These are phyloP conservation scores for Helarctos malayanus DNA, from an alignment of 2,797 vertebrate genomes.

Conservation along the genomic window DNA sequence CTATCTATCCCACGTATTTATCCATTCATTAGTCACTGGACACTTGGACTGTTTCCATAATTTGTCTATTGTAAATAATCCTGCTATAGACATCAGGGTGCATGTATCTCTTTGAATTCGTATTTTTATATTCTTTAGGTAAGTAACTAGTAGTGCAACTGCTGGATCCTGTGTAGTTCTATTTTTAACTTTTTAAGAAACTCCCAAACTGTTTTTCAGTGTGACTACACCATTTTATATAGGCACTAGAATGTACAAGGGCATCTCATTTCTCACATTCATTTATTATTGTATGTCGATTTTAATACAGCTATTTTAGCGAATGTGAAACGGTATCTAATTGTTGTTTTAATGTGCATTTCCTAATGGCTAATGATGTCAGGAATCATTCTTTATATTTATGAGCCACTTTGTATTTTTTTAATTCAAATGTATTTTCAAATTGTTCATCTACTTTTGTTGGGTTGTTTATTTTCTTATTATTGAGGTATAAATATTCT, in stretches of 20 bases:
- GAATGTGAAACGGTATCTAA: neutral
- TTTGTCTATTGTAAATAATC: neutral
- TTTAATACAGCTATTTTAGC: neutral
- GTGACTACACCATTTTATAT: neutral
- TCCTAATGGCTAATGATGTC: neutral
- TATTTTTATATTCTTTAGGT: neutral
- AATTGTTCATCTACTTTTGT: neutral
- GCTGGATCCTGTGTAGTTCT: neutral
- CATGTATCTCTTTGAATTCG: neutral
- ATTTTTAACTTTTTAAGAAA: neutral
- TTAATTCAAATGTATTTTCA: neutral
- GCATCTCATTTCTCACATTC: neutral
- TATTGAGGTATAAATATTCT: neutral
- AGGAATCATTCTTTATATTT: neutral
- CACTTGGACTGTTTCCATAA: neutral
- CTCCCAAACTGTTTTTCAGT: neutral
- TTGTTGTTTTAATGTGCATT: neutral
- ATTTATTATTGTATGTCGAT: neutral
- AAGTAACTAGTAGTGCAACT: neutral
- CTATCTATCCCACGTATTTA: neutral
- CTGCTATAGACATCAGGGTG: neutral
- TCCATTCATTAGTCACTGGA: neutral
- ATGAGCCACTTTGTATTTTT: neutral
- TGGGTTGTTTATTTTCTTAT: neutral
- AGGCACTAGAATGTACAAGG: neutral